Percentiles rank a stretch among this genome's conserved stretches.
Evolutionary conservation across 53 echinoderm and acorn worm species (phyloP).

Genomic region (Actinopyga echinites): DNA sequence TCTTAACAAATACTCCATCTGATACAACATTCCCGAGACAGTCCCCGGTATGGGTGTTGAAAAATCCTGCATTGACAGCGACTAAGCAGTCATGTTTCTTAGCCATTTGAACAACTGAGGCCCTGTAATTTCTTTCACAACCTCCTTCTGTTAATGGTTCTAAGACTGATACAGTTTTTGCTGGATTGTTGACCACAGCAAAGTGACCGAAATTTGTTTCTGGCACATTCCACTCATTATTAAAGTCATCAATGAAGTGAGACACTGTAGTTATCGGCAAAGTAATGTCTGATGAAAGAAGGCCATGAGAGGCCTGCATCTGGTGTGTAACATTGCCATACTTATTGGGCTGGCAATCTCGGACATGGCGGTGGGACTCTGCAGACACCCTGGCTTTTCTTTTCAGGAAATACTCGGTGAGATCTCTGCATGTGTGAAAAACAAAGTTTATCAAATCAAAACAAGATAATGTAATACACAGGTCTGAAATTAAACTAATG

Average conservation of each 20-base stretch:
- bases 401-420: too few relatives aligned
- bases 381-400: constrained; percentile 31
- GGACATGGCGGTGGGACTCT: constrained; percentile 63
- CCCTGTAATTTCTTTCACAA: constrained; percentile 61
- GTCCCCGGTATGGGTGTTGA: constrained; percentile 84
- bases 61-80: constrained; percentile 92
- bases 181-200: constrained; percentile 68
- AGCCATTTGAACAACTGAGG: constrained; percentile 60
- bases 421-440: too few relatives aligned
- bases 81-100: constrained; percentile 76
- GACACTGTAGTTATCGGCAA: constrained; percentile 71
- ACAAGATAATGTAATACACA: too few relatives aligned
- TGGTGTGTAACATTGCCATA: constrained; percentile 90
- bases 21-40: constrained; percentile 90
- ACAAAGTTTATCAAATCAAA: too few relatives aligned
- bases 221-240: neutral
- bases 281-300: constrained; percentile 31
- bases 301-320: constrained; percentile 53
- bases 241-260: constrained; percentile 66
- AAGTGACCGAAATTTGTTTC: constrained; percentile 74
- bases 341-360: constrained; percentile 78
- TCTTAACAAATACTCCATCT: constrained; percentile 69
- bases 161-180: constrained; percentile 76
- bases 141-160: constrained; percentile 77
- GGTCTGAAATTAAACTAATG: too few relatives aligned